Conservation (phyloP, 2,888 invertebrate species). For the Ligdia adustata region DNA sequence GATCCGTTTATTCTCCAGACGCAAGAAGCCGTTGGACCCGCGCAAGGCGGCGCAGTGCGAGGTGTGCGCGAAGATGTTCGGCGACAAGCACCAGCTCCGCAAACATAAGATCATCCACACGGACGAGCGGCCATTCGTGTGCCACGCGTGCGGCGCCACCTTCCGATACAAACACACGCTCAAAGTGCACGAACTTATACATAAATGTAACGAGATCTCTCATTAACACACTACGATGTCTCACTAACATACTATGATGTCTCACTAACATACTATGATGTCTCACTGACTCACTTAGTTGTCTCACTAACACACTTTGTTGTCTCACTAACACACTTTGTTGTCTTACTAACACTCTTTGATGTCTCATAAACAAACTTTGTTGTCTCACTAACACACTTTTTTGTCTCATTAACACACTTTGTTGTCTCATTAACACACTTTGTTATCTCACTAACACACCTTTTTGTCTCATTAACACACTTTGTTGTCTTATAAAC, state of each 20-base stretch:
- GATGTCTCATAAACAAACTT: too few relatives aligned
- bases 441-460: too few relatives aligned
- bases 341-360: too few relatives aligned
- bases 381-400: too few relatives aligned
- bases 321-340: too few relatives aligned
- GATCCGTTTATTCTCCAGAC: constrained; percentile 4
- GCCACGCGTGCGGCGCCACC: constrained; percentile 21
- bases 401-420: too few relatives aligned
- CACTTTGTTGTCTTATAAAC: too few relatives aligned
- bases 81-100: constrained; percentile 13
- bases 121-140: constrained; percentile 16
- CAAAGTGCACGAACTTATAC: constrained; percentile 22
- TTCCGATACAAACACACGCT: constrained; percentile 23
- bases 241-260: background rate
- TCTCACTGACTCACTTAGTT: too few relatives aligned
- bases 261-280: too few relatives aligned
- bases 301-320: too few relatives aligned
- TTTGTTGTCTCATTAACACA: too few relatives aligned
- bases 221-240: background rate
- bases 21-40: constrained; percentile 9
- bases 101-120: constrained; percentile 16
- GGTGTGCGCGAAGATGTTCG: constrained; percentile 11
- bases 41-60: constrained; percentile 17
- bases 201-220: constrained; percentile 12
- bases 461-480: too few relatives aligned